These are phyloP conservation scores for Pogonocherus hispidulus DNA, from an alignment of 2,888 invertebrate genomes.

Conservation along the genomic window DNA sequence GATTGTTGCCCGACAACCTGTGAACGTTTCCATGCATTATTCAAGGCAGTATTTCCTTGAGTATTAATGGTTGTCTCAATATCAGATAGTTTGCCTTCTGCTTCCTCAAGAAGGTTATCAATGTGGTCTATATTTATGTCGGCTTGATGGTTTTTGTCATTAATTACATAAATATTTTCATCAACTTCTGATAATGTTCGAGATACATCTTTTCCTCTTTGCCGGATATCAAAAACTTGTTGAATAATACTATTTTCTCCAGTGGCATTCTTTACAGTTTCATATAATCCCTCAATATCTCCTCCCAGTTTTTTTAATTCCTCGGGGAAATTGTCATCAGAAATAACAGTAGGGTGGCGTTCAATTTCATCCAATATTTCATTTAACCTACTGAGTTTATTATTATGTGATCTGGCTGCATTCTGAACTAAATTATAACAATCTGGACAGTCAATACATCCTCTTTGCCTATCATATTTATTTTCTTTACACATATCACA, in stretches of 20 bases:
- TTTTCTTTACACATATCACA: constrained; percentile 99
- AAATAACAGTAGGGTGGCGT: constrained; percentile 91
- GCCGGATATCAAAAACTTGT: constrained; percentile 79
- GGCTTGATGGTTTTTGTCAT: constrained; percentile 36
- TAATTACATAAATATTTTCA: constrained; percentile 67
- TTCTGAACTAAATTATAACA: constrained; percentile 96
- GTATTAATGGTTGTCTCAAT: constrained; percentile 78
- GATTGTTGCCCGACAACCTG: constrained; percentile 92
- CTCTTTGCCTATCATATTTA: constrained; percentile 91
- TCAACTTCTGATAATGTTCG: constrained; percentile 68
- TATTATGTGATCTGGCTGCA: constrained; percentile 83
- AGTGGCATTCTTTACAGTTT: constrained; percentile 81
- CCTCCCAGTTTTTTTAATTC: constrained; percentile 84
- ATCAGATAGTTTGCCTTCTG: constrained; percentile 64
- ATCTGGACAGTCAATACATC: constrained; percentile 91
- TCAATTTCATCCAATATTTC: constrained; percentile 87
- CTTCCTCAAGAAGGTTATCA: constrained; percentile 58
- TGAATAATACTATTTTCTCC: constrained; percentile 45
- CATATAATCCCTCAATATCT: constrained; percentile 81
- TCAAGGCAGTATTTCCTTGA: constrained; percentile 86
- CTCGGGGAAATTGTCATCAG: constrained; percentile 91
- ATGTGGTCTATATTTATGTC: constrained; percentile 46
- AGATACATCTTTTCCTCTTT: constrained; percentile 78
- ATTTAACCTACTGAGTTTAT: constrained; percentile 81
- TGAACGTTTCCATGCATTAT: constrained; percentile 84